Evolutionary conservation across 2,797 vertebrate genomes (phyloP).

Genomic region (Nyctalus aviator): DNA sequence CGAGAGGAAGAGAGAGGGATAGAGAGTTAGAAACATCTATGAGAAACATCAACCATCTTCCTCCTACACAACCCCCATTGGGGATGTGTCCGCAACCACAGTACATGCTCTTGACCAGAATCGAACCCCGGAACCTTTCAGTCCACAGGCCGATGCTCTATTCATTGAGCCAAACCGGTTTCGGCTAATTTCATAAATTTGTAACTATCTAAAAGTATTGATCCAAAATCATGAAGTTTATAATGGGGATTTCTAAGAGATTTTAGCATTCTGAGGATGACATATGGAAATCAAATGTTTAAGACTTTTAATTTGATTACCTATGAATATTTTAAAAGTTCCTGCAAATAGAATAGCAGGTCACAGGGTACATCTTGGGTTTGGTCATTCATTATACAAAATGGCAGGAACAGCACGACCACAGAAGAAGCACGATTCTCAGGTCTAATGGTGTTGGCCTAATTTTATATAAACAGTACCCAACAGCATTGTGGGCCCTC

Average conservation of each 20-base stretch:
- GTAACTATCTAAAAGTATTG: background rate
- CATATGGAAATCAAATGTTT: background rate
- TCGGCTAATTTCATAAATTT: slow-evolving; percentile 17
- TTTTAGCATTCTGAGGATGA: background rate
- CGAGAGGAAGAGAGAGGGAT: too few species aligned
- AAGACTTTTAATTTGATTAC: slow-evolving; percentile 45
- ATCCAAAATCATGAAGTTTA: slow-evolving; percentile 20
- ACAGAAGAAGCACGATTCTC: background rate
- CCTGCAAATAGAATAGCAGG: slow-evolving; percentile 18
- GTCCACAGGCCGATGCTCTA: too few species aligned
- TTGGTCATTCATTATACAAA: background rate
- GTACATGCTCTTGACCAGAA: too few species aligned
- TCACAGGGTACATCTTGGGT: background rate
- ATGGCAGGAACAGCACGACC: background rate
- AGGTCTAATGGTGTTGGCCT: background rate
- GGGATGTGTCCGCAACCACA: too few species aligned
- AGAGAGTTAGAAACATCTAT: too few species aligned
- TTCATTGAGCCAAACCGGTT: too few species aligned
- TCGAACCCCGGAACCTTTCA: too few species aligned
- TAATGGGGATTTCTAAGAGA: background rate
- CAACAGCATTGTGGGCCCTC: background rate
- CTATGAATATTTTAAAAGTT: slow-evolving; percentile 51
- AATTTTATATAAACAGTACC: slow-evolving; percentile 26
- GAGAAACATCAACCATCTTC: too few species aligned
- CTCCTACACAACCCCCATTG: too few species aligned